A percentile compares a stretch with the other conserved stretches of the same genome.
Conservation (phyloP, 2,797 vertebrate genomes). For the Myotis myotis region DNA sequence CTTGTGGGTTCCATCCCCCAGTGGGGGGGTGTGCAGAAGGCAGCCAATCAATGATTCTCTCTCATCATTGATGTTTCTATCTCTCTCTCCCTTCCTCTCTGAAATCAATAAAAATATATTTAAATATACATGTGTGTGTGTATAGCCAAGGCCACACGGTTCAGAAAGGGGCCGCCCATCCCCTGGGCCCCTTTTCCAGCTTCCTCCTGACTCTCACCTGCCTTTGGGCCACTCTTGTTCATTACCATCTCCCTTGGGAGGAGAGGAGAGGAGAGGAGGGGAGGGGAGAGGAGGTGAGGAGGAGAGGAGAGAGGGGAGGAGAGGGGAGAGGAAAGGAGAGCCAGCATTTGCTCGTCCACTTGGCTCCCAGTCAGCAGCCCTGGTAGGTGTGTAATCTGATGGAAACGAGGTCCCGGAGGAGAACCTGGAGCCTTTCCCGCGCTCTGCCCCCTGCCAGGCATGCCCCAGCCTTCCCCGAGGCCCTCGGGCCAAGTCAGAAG, state of each 20-base stretch:
- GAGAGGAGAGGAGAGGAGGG: not conserved
- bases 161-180: not conserved
- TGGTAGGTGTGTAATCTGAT: slow-evolving; percentile 70
- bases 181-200: not conserved
- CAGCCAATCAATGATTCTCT: too few species aligned
- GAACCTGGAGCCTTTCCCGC: slow-evolving; percentile 68
- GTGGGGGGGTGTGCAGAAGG: too few species aligned
- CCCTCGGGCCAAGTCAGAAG: slow-evolving; percentile 52
- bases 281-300: not conserved
- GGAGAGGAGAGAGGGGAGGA: not conserved
- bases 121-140: too few species aligned
- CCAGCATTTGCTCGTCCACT: slow-evolving; percentile 61
- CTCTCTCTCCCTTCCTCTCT: too few species aligned
- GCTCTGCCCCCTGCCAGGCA: slow-evolving; percentile 65
- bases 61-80: too few species aligned
- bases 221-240: slow-evolving; percentile 35
- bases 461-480: slow-evolving; percentile 62
- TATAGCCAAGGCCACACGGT: not conserved
- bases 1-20: too few species aligned
- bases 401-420: slow-evolving; percentile 62
- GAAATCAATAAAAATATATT: too few species aligned
- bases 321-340: slow-evolving; percentile 1
- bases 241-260: slow-evolving; percentile 41
- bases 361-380: slow-evolving; percentile 60
- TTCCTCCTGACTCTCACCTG: not conserved